Evolutionary conservation across 1,140 invertebrate genomes (phyloP).

Genomic region (Drosophila asahinai): DNA sequence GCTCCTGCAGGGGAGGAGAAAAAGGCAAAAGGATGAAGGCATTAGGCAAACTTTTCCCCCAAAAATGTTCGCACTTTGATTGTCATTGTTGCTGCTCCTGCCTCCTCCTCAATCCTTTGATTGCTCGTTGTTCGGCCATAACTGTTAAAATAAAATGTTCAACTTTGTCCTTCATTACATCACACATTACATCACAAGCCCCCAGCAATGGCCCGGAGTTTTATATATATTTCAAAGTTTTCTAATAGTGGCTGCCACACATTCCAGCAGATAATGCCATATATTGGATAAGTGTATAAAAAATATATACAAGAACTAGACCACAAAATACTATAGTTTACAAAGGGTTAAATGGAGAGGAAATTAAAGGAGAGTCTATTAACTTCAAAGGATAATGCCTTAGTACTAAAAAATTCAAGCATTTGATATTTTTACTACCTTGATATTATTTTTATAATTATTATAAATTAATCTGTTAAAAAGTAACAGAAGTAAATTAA

Average conservation of each 20-base stretch:
- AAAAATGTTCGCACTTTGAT: conserved; percentile 70
- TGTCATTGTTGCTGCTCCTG: conserved; percentile 37
- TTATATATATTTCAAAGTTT: conserved; percentile 9
- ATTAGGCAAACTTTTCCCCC: conserved; percentile 53
- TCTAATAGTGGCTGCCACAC: background rate
- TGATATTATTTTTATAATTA: too few species aligned
- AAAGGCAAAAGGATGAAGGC: conserved; percentile 43
- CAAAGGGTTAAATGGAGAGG: too few species aligned
- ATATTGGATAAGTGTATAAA: background rate
- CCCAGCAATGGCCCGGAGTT: background rate
- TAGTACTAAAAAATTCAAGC: too few species aligned
- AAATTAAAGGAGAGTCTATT: too few species aligned
- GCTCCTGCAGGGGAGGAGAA: conserved; percentile 33
- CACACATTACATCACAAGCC: background rate
- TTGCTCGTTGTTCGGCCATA: conserved; percentile 28
- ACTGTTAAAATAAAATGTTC: conserved; percentile 56
- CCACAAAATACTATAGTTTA: too few species aligned
- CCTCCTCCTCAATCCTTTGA: background rate
- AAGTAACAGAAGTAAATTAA: too few species aligned
- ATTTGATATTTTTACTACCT: too few species aligned
- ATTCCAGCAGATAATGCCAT: background rate
- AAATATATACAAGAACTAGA: too few species aligned
- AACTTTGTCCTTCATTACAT: conserved; percentile 43
- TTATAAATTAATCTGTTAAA: too few species aligned
- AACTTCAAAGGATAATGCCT: too few species aligned